Conservation (phyloP, 2,797 vertebrate species). For the Microhierax caerulescens region DNA sequence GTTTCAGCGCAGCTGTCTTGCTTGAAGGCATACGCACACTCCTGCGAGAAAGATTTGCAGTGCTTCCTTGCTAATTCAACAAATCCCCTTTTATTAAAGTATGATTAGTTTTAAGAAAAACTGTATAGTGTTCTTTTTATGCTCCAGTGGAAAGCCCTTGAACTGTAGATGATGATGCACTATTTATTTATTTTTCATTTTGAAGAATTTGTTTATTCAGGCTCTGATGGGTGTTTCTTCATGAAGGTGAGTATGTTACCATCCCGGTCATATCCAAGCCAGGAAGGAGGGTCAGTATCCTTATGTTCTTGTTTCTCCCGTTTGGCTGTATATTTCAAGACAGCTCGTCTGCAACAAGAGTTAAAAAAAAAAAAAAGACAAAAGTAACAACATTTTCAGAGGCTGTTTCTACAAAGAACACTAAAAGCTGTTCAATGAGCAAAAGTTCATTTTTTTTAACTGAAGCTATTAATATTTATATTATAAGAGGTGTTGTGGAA, state of each 20-base stretch:
- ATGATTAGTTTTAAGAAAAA: background rate
- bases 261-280: constrained; percentile 64
- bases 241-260: background rate
- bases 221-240: background rate
- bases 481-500: background rate
- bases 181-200: background rate
- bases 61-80: background rate
- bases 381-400: background rate
- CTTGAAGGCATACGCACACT: background rate
- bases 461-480: background rate
- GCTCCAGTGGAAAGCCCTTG: background rate
- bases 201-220: background rate
- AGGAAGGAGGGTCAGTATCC: constrained; percentile 67
- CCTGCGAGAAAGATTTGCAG: background rate
- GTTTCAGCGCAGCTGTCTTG: background rate
- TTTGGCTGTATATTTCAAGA: constrained; percentile 70
- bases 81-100: background rate
- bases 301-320: constrained; percentile 78
- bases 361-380: background rate
- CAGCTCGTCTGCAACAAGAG: constrained; percentile 72
- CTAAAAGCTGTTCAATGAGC: background rate
- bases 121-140: background rate
- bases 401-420: background rate
- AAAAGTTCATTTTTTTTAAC: background rate
- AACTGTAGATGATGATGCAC: background rate